A percentile compares a stretch with the other conserved stretches of the same genome.
Conservation (phyloP, 92 coral and sea anemone species). For the Palythoa caribaeorum region DNA sequence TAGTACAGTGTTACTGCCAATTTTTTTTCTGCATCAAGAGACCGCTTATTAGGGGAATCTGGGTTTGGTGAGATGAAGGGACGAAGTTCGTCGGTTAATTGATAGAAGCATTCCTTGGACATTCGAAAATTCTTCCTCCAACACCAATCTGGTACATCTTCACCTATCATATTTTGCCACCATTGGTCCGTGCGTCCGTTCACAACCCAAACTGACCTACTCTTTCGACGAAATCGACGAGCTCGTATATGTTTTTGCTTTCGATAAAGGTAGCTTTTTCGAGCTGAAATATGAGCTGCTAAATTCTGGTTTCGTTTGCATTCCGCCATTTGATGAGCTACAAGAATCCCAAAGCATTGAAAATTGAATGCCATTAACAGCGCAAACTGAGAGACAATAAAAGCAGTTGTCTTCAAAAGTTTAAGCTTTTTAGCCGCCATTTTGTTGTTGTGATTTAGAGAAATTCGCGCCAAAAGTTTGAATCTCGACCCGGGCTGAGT, state of each 20-base stretch:
- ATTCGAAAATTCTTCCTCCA: not conserved
- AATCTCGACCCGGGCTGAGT: too few species aligned
- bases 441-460: constrained; percentile 1
- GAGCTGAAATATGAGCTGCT: constrained; percentile 17
- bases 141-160: constrained; percentile 45
- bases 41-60: constrained; percentile 51
- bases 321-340: constrained; percentile 52
- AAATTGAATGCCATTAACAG: constrained; percentile 5
- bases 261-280: not conserved
- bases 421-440: constrained; percentile 21
- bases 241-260: constrained; percentile 26
- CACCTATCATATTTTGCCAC: constrained; percentile 52
- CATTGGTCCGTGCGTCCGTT: constrained; percentile 61
- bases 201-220: constrained; percentile 36
- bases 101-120: too few species aligned
- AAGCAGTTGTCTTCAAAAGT: constrained; percentile 22
- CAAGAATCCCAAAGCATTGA: constrained; percentile 37
- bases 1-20: constrained; percentile 59
- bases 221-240: constrained; percentile 14
- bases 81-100: not conserved
- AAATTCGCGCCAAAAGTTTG: too few species aligned
- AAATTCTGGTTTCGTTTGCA: constrained; percentile 49
- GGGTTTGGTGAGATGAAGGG: constrained; percentile 36
- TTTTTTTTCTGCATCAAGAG: constrained; percentile 61
- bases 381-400: not conserved